Evolutionary conservation across 1,140 invertebrate species (phyloP).

Genomic region (Drosophila pseudoobscura): DNA sequence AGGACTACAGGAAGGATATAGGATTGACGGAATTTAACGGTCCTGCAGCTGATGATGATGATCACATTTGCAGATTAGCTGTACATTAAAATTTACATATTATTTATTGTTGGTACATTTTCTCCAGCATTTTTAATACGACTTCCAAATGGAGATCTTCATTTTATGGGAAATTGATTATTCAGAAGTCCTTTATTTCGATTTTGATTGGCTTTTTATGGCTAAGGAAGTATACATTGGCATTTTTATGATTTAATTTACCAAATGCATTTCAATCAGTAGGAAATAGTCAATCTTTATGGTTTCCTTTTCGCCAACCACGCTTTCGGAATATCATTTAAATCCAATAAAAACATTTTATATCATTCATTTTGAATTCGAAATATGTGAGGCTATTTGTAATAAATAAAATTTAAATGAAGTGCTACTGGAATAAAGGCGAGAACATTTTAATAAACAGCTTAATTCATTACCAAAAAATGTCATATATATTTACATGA

Average conservation of each 20-base stretch:
- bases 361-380: not conserved
- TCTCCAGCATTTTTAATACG: too few species aligned
- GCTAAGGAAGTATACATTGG: slow-evolving; percentile 18
- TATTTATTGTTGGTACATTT: not conserved
- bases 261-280: slow-evolving; percentile 38
- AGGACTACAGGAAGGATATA: not conserved
- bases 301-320: not conserved
- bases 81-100: not conserved
- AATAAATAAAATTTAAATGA: too few species aligned
- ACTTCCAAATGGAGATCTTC: too few species aligned
- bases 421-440: too few species aligned
- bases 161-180: slow-evolving; percentile 32
- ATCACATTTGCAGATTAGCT: not conserved
- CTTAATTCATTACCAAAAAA: too few species aligned
- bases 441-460: too few species aligned
- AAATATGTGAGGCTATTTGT: too few species aligned
- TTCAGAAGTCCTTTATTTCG: slow-evolving; percentile 8
- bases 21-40: not conserved
- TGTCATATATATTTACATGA: too few species aligned
- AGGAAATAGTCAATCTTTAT: slow-evolving; percentile 22
- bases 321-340: slow-evolving; percentile 17
- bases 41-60: not conserved
- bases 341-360: slow-evolving; percentile 11
- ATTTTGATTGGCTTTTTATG: slow-evolving; percentile 24
- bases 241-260: slow-evolving; percentile 48